Evolutionary conservation across 2,113 vertebrate genomes (phyloP).

Genomic region (Chaetodon auriga): DNA sequence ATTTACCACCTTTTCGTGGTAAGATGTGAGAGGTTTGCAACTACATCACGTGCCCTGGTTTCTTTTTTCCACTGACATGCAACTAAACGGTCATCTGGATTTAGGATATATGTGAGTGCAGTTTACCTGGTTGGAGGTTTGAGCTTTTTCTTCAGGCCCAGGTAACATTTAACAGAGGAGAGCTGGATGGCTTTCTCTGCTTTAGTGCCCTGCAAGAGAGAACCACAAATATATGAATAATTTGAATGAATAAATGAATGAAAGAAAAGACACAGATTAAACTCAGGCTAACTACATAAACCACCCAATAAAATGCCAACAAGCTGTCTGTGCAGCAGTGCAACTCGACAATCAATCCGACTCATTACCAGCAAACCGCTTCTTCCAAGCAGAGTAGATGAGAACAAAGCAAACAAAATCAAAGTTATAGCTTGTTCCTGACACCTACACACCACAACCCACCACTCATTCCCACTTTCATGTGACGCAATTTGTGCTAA

Average conservation of each 20-base stretch:
- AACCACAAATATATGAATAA: background rate
- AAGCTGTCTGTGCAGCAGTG: constrained; percentile 1
- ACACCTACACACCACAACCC: constrained; percentile 65
- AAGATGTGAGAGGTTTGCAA: background rate
- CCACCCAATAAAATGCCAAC: constrained; percentile 9
- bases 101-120: background rate
- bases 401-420: constrained; percentile 58
- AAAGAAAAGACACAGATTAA: background rate
- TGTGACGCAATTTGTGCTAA: constrained; percentile 49
- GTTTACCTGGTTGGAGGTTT: constrained; percentile 87
- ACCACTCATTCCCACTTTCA: constrained; percentile 4
- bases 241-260: background rate
- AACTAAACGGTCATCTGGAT: background rate
- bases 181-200: constrained; percentile 89
- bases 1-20: background rate
- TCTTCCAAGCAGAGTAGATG: constrained; percentile 44
- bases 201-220: constrained; percentile 87
- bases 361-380: constrained; percentile 34
- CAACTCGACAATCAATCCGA: constrained; percentile 27
- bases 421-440: constrained; percentile 47
- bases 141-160: constrained; percentile 93
- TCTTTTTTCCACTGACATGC: background rate
- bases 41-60: background rate
- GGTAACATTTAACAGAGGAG: constrained; percentile 89
- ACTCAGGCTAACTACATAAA: background rate